A percentile compares a stretch with the other conserved stretches of the same genome.
Conservation (phyloP, 35 echinoderm and acorn worm genomes). For the Chiridota heheva region DNA sequence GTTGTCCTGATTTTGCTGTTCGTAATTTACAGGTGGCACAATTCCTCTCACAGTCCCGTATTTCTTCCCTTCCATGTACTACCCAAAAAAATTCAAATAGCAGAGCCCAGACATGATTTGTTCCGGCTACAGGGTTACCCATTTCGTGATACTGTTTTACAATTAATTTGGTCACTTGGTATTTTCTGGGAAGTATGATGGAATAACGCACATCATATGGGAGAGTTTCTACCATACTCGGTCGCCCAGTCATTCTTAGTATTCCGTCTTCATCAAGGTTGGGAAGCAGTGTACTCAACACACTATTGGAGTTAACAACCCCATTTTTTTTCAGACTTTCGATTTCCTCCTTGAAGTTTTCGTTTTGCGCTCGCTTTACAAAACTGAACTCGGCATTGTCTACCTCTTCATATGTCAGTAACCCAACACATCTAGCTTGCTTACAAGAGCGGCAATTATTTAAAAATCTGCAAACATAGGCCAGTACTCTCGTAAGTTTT, state of each 20-base stretch:
- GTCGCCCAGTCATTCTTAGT: slow-evolving; percentile 21
- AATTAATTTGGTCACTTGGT: slow-evolving; percentile 32
- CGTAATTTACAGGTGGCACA: slow-evolving; percentile 34
- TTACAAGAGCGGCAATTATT: not conserved
- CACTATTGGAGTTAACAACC: slow-evolving; percentile 14
- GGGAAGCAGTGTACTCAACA: slow-evolving; percentile 27
- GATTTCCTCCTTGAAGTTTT: not conserved
- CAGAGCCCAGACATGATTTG: not conserved
- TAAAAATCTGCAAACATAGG: slow-evolving; percentile 22
- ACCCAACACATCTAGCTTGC: not conserved
- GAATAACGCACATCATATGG: slow-evolving; percentile 24
- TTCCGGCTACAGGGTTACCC: slow-evolving; percentile 25
- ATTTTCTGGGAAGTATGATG: slow-evolving; percentile 44
- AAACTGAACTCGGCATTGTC: not conserved
- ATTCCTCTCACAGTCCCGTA: slow-evolving; percentile 25
- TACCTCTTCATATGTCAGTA: not conserved
- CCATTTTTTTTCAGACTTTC: not conserved
- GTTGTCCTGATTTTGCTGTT: slow-evolving; percentile 10
- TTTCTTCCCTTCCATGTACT: slow-evolving; percentile 7
- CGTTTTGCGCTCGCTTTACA: not conserved
- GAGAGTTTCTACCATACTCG: slow-evolving; percentile 22
- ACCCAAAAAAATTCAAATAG: not conserved
- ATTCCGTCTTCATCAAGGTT: slow-evolving; percentile 28
- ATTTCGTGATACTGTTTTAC: slow-evolving; percentile 38
- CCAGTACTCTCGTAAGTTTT: not conserved